Evolutionary conservation across 1,140 invertebrate genomes (phyloP), one percentile per base, ranked within the genome.

Genomic region (Bactericera cockerelli): DNA sequence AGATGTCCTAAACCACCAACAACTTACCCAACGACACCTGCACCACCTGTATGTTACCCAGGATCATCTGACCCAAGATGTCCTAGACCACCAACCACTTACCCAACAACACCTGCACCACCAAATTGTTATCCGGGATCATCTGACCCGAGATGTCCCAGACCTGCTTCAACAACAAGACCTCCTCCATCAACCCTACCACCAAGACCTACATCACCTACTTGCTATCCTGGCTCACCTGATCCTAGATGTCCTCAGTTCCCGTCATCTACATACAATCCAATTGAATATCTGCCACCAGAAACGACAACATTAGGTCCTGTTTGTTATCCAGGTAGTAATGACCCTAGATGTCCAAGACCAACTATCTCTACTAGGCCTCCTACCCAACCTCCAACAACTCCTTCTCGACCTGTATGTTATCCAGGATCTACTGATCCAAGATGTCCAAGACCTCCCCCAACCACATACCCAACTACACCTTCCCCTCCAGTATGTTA

Each of bases 341-440:
- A 26, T 11, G 65, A 70, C 59, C 63, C 63, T 11, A 33, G 63
- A 11, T 67, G 66, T 61, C 59, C 59, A 11, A 39, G 49, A 10
- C 36, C 62, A 26, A 54, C n/a, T 28, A 26, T 59, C 19, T 55
- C 31, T 14, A 39, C 26, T 14, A 21, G 65, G 62, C 53, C 61
- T 26, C 53, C 56, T 24, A 65, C 68, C 14, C 42, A 65, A 55
- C 69, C 67, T 6, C 62, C 63, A 56, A 57, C 63, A 54, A 63
- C 67, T 55, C 61, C 61, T 26, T 28, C 49, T 38, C 57, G 57
- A 0, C 66, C 66, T 16, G 63, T 60, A 1, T 75, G 75, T 61
- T 71, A 66, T 59, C 74, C 73, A 2, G 75, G 76, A 21, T 73
- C 71, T 10, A 68, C 61, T 0, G 75, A 77, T 66, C 68, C 74